phyloP scores from a whole-genome alignment of 2,888 invertebrate genomes.

The Amitus sp. region DNA sequence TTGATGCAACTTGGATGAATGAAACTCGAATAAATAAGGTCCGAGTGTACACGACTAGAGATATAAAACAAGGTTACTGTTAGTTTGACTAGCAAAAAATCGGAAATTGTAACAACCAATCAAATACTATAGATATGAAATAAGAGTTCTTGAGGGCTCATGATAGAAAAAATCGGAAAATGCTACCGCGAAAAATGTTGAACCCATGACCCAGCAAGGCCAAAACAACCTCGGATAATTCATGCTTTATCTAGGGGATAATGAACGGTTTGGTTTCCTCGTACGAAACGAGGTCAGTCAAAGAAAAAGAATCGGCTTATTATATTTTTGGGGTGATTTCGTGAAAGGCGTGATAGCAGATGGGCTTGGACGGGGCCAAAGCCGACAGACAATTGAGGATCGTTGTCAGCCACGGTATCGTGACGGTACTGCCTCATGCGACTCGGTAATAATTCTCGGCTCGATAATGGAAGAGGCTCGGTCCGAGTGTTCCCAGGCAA shows the following conservation, averaged over 20 bases:
- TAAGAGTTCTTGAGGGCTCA: too few relatives aligned
- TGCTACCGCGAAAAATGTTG: background rate
- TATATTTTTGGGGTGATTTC: background rate
- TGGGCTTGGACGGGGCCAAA: background rate
- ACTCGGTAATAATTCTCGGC: conserved; percentile 41
- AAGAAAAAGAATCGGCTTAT: too few relatives aligned
- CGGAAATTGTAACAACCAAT: too few relatives aligned
- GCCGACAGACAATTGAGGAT: conserved; percentile 3
- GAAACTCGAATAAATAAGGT: too few relatives aligned
- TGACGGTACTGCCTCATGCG: conserved; percentile 28
- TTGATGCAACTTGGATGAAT: too few relatives aligned
- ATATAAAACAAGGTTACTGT: too few relatives aligned
- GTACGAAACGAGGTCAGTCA: background rate
- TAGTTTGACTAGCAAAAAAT: too few relatives aligned
- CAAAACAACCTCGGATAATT: background rate
- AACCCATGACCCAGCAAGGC: background rate
- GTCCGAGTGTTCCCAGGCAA: conserved; percentile 35
- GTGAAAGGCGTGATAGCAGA: conserved; percentile 3
- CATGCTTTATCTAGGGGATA: background rate
- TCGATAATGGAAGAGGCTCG: conserved; percentile 37
- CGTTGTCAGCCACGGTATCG: conserved; percentile 17
- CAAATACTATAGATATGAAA: too few relatives aligned
- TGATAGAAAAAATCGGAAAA: background rate
- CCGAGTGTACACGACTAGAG: too few relatives aligned
- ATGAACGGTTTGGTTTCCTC: background rate